A percentile compares a stretch with the other conserved stretches of the same genome.
phyloP scores from a whole-genome alignment of 1,140 invertebrate species.

The Amyelois transitella region DNA sequence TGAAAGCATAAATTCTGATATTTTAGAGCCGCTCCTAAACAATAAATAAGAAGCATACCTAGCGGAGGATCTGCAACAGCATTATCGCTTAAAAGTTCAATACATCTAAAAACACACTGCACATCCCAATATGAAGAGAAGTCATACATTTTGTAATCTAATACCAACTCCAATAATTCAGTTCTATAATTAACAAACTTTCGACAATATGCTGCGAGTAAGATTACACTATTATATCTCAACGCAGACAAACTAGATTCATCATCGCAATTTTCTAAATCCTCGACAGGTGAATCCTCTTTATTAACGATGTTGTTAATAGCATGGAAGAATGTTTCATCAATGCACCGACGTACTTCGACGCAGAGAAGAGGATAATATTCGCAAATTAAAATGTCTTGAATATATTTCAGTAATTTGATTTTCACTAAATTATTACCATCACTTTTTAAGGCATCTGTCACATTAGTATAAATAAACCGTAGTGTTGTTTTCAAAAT shows the following conservation, averaged over 20 bases:
- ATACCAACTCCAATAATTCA: slow-evolving; percentile 45
- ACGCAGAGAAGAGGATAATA: slow-evolving; percentile 28
- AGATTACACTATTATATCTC: slow-evolving; percentile 40
- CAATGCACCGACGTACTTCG: slow-evolving; percentile 28
- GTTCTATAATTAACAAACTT: slow-evolving; percentile 29
- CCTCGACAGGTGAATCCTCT: slow-evolving; percentile 29
- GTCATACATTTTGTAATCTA: slow-evolving; percentile 46
- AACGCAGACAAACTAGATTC: slow-evolving; percentile 33
- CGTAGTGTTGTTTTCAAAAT: slow-evolving; percentile 24
- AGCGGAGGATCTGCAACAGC: slow-evolving; percentile 32
- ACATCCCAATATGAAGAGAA: slow-evolving; percentile 33
- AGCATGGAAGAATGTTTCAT: slow-evolving; percentile 42
- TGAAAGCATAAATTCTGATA: no score
- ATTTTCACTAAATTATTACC: slow-evolving; percentile 33
- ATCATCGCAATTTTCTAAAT: slow-evolving; percentile 22
- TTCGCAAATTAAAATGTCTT: slow-evolving; percentile 33
- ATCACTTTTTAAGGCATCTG: slow-evolving; percentile 27
- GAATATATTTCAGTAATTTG: slow-evolving; percentile 27
- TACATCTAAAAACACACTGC: slow-evolving; percentile 37
- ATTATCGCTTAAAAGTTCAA: slow-evolving; percentile 34
- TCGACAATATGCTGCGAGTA: slow-evolving; percentile 50
- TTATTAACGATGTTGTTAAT: slow-evolving; percentile 40
- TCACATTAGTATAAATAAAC: slow-evolving; percentile 23
- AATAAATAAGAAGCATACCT: slow-evolving; percentile 31
- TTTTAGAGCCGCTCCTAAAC: slow-evolving; percentile 3